A percentile compares a stretch with the other conserved stretches of the same genome.
Evolutionary conservation across 2,888 invertebrate genomes (phyloP).

Genomic region (Troides oblongomaculatus): DNA sequence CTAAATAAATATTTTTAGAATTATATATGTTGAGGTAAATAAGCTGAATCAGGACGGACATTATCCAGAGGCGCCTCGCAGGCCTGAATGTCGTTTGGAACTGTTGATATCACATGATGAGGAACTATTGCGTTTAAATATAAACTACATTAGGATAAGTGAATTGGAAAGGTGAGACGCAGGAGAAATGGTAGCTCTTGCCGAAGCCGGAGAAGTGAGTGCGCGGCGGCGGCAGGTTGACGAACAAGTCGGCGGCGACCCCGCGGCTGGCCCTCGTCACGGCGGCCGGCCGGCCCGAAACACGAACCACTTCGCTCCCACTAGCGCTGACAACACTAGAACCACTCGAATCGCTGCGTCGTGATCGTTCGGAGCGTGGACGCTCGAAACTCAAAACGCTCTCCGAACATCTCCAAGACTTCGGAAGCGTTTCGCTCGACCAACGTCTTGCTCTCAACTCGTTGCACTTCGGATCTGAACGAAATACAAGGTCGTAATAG

Average conservation of each 20-base stretch:
- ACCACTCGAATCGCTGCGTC: slow-evolving; percentile 51
- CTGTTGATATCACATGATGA: slow-evolving; percentile 19
- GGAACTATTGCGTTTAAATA: slow-evolving; percentile 54
- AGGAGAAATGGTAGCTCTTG: slow-evolving; percentile 78
- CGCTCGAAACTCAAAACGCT: slow-evolving; percentile 60
- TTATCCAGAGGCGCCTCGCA: slow-evolving; percentile 6
- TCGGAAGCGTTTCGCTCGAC: slow-evolving; percentile 65
- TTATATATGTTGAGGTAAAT: slow-evolving; percentile 8
- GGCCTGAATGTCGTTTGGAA: slow-evolving; percentile 23
- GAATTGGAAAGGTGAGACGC: slow-evolving; percentile 77
- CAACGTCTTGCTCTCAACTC: slow-evolving; percentile 62
- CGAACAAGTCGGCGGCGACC: slow-evolving; percentile 68
- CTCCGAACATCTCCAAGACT: slow-evolving; percentile 74
- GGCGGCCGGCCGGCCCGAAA: slow-evolving; percentile 73
- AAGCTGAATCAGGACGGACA: slow-evolving; percentile 21
- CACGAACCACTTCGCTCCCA: slow-evolving; percentile 68
- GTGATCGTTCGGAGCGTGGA: slow-evolving; percentile 51
- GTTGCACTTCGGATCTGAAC: slow-evolving; percentile 46
- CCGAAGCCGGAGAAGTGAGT: slow-evolving; percentile 76
- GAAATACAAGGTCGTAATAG: slow-evolving; percentile 67
- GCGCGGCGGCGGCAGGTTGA: slow-evolving; percentile 73
- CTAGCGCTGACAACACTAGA: slow-evolving; percentile 41
- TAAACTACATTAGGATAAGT: slow-evolving; percentile 74
- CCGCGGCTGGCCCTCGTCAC: slow-evolving; percentile 77
- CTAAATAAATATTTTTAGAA: slow-evolving; percentile 3